phyloP scores from a whole-genome alignment of 1,140 invertebrate species.

The Trachymyrmex cornetzi region DNA sequence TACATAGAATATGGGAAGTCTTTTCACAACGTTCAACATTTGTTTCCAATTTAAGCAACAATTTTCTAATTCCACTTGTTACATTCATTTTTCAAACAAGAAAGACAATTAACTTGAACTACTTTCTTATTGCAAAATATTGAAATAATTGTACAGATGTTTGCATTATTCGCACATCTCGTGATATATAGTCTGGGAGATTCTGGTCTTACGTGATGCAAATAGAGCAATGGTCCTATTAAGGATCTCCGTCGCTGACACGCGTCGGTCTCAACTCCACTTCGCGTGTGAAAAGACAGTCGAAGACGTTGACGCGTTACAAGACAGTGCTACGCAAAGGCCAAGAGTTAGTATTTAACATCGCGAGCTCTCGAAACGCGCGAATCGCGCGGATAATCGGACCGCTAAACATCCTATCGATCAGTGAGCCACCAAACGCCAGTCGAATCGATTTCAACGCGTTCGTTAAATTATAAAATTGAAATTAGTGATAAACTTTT shows the following conservation, averaged over 20 bases:
- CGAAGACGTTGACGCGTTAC: constrained; percentile 73
- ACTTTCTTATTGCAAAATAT: background rate
- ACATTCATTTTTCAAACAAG: background rate
- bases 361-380: constrained; percentile 64
- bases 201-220: constrained; percentile 46
- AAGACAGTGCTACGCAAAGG: constrained; percentile 80
- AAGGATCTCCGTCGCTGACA: constrained; percentile 71
- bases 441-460: constrained; percentile 19
- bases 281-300: constrained; percentile 53
- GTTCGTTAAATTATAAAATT: background rate
- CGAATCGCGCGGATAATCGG: constrained; percentile 62
- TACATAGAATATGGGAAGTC: background rate
- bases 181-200: background rate
- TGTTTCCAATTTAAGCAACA: background rate
- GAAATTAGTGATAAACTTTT: no score
- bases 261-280: constrained; percentile 62
- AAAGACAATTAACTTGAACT: background rate
- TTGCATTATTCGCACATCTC: background rate
- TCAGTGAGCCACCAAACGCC: constrained; percentile 21
- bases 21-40: background rate
- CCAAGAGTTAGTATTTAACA: constrained; percentile 79
- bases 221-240: constrained; percentile 66
- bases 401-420: constrained; percentile 69
- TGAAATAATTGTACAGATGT: background rate
- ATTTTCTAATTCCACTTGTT: background rate